Percentiles rank a stretch among this genome's conserved stretches.
Evolutionary conservation across 1,140 invertebrate species (phyloP).

Genomic region (Pseudomyrmex concolor): DNA sequence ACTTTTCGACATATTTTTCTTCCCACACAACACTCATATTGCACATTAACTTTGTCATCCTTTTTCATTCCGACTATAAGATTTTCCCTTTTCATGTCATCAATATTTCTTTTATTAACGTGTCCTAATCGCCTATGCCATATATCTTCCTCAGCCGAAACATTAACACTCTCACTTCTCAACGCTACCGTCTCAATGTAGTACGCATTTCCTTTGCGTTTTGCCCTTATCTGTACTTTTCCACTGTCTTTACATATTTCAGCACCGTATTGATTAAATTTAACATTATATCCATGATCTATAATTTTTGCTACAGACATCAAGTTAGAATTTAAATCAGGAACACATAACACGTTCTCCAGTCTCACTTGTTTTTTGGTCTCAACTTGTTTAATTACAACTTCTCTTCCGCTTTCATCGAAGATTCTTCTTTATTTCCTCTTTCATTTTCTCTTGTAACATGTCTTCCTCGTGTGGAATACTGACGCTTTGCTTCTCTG

Average conservation of each 20-base stretch:
- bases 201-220: not conserved
- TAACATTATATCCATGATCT: not conserved
- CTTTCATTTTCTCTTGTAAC: no score
- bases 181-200: not conserved
- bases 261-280: not conserved
- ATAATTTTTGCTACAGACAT: conserved; percentile 11
- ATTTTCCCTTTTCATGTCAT: not conserved
- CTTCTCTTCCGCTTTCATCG: not conserved
- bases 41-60: not conserved
- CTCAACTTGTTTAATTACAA: not conserved
- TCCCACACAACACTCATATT: not conserved
- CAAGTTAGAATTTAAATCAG: not conserved
- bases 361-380: not conserved
- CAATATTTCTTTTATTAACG: not conserved
- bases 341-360: conserved; percentile 9
- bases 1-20: not conserved
- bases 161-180: no score
- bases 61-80: not conserved
- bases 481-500: not conserved
- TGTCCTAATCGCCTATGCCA: conserved; percentile 1
- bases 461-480: not conserved
- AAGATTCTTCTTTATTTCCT: not conserved
- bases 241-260: not conserved
- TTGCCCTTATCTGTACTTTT: not conserved
- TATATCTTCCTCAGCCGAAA: not conserved